phyloP scores from a whole-genome alignment of 2,797 vertebrate species.

The Tapirus indicus region DNA sequence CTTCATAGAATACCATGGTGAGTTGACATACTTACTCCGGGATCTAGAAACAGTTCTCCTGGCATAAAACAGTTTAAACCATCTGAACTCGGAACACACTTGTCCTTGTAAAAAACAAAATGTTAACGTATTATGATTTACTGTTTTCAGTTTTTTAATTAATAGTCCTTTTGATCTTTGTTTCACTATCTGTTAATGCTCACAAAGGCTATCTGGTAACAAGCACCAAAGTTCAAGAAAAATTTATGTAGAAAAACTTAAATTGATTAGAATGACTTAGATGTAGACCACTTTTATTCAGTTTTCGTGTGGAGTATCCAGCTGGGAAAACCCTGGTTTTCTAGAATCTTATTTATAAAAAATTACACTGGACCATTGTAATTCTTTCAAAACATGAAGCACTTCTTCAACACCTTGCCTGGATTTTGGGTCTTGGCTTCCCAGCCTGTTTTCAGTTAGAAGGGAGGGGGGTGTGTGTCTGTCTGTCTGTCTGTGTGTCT shows the following conservation, averaged over 20 bases:
- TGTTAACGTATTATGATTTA: not conserved
- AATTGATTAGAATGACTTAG: conserved; percentile 22
- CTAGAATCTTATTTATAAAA: conserved; percentile 1
- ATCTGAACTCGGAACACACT: conserved; percentile 39
- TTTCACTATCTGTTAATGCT: not conserved
- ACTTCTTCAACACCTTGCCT: not conserved
- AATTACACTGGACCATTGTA: not conserved
- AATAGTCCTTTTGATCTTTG: not conserved
- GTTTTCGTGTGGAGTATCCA: not conserved
- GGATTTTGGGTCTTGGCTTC: not conserved
- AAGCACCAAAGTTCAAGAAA: not conserved
- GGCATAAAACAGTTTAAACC: not conserved
- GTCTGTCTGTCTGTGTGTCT: no score
- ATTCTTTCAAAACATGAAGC: not conserved
- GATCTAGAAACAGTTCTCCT: not conserved
- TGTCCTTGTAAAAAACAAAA: not conserved
- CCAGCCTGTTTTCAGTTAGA: not conserved
- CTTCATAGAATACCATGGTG: not conserved
- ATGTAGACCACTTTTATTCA: not conserved
- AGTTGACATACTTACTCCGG: no score
- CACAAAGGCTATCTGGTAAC: not conserved
- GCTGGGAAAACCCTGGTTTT: not conserved
- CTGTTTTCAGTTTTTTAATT: not conserved
- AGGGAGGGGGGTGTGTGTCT: not conserved
- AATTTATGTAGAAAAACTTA: not conserved